phyloP scores from a whole-genome alignment of 2,888 invertebrate species.

The Parnassius orleans region DNA sequence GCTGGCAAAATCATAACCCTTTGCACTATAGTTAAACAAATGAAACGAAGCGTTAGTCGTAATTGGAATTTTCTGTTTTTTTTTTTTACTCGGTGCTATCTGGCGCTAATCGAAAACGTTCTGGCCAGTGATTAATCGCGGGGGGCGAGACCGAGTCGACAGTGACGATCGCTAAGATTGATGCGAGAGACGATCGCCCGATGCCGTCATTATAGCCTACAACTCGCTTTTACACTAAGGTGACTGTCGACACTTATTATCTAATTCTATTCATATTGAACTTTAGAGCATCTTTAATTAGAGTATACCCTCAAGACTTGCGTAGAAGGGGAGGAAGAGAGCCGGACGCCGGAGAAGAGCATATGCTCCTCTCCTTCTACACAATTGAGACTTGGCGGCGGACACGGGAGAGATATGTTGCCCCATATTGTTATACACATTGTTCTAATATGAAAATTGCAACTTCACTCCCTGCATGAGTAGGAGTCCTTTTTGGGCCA shows the following conservation, averaged over 20 bases:
- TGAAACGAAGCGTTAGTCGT: conserved; percentile 42
- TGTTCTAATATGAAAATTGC: too few species aligned
- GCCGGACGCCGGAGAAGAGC: too few species aligned
- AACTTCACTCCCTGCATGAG: too few species aligned
- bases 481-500: too few species aligned
- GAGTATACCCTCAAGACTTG: too few species aligned
- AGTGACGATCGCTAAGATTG: conserved; percentile 71
- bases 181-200: conserved; percentile 49
- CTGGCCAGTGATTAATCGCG: conserved; percentile 69
- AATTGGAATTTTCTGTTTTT: conserved; percentile 61
- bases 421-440: too few species aligned
- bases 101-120: conserved; percentile 75
- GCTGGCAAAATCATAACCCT: conserved; percentile 19
- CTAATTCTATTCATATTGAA: background rate
- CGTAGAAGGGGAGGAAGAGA: too few species aligned
- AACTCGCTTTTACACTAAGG: conserved; percentile 37
- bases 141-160: conserved; percentile 62
- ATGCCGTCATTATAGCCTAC: conserved; percentile 54
- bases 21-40: conserved; percentile 31
- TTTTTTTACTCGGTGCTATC: conserved; percentile 40
- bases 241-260: conserved; percentile 44
- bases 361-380: too few species aligned
- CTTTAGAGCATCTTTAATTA: too few species aligned
- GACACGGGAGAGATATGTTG: too few species aligned
- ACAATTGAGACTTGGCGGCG: too few species aligned